Percentiles rank a stretch among this genome's conserved stretches.
These are phyloP conservation scores for Agrilus biguttatus DNA, from an alignment of 2,888 invertebrate genomes.

Conservation along the genomic window DNA sequence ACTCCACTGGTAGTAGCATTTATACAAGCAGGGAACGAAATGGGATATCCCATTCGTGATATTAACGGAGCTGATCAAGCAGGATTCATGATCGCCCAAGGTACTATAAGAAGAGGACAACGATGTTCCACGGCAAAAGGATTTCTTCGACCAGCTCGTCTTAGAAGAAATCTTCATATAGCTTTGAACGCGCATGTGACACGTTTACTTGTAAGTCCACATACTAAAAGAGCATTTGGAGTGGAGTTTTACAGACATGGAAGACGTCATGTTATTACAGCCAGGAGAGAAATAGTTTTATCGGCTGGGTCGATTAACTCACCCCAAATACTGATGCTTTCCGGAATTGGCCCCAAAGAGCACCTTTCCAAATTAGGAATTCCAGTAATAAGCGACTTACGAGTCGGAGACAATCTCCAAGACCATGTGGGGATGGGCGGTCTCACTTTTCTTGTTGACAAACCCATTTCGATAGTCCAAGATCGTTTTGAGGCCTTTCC, in stretches of 20 bases:
- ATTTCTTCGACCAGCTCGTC: constrained; percentile 62
- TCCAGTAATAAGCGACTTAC: constrained; percentile 57
- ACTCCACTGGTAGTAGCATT: constrained; percentile 72
- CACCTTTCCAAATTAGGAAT: constrained; percentile 59
- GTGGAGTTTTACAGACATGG: constrained; percentile 70
- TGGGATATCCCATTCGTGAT: constrained; percentile 73
- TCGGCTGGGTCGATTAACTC: constrained; percentile 86
- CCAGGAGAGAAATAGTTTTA: constrained; percentile 71
- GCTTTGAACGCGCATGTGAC: constrained; percentile 70
- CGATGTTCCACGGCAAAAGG: constrained; percentile 82
- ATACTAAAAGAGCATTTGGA: constrained; percentile 59
- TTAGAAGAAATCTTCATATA: constrained; percentile 64
- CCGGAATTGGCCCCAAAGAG: constrained; percentile 49
- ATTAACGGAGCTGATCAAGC: constrained; percentile 69
- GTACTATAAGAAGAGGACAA: constrained; percentile 67
- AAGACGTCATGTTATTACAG: constrained; percentile 50
- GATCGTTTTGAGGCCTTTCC: constrained; percentile 61
- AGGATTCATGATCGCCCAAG: constrained; percentile 78
- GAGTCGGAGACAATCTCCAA: constrained; percentile 70
- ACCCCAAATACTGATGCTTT: constrained; percentile 83
- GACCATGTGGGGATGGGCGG: constrained; percentile 83
- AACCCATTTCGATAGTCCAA: constrained; percentile 72
- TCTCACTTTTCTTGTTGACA: constrained; percentile 63
- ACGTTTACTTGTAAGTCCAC: constrained; percentile 57
- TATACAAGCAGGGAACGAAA: constrained; percentile 64